Evolutionary conservation across 2,888 invertebrate genomes (phyloP), one percentile per base, ranked within the genome.

Genomic region (Cephus pygmeus): DNA sequence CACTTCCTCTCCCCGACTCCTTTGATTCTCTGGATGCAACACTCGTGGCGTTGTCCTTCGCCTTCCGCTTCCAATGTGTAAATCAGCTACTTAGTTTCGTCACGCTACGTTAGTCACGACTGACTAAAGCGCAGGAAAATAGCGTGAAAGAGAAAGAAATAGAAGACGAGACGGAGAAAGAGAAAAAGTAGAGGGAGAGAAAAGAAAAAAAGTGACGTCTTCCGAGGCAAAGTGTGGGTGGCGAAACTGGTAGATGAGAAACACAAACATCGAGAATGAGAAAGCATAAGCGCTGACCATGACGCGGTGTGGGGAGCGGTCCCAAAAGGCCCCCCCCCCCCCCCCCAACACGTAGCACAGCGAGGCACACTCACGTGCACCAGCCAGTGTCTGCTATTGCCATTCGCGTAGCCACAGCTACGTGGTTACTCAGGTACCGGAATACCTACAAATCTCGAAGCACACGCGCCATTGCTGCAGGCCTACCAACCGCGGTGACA

Each of bases 231-330:
- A 81, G 87, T 87, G 89, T 88, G 89, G 88, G 89, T 88, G 88
- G 87, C 88, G 81, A 84, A 87, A 87, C 87, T 89, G 87, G 90
- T 88, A 87, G 88, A 90, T 88, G 89, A 88, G 88, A 90, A 90
- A 88, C 87, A 87, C 89, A 90, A 90, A 88, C 89, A 88, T 83
- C 81, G 82, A 83, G 85, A 84, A 84, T 81, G 83, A 79, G 80
- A 81, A 80, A 83, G 83, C 69, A 69, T 69, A 69, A 69, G 33
- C 12, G 69, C 69, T 30, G 33, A 69, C 11, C 33, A 9, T 15
- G 69, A 69, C 30, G 69, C 15, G 12, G 69, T 30, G 69, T 11
- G 30, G 69, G 30, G 4, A 12, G 15, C 12, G 36, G 15, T 0
- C 15, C 36, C 36, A 36, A 36, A 36, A 36, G 36, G n/a, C n/a